phyloP scores from a whole-genome alignment of 1,140 invertebrate genomes.

The Drosophila mauritiana region DNA sequence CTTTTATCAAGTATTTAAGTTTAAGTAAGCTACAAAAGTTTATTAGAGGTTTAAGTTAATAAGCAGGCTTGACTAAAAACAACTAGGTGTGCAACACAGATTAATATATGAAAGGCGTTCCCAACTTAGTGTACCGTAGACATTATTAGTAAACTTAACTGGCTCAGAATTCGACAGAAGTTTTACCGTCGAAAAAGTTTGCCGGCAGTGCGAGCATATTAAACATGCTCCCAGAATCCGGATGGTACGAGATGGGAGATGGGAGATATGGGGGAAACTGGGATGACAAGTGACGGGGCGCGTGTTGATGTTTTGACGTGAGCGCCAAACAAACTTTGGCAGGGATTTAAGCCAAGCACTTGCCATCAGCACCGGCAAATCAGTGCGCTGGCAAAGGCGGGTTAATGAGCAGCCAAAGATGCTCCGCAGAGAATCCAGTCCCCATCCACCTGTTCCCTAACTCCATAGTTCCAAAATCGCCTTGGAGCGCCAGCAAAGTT shows the following conservation, averaged over 20 bases:
- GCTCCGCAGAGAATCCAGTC: slow-evolving; percentile 9
- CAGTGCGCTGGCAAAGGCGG: slow-evolving; percentile 60
- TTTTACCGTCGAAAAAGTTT: slow-evolving; percentile 71
- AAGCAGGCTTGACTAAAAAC: not conserved
- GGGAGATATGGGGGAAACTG: not conserved
- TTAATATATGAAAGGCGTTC: slow-evolving; percentile 27
- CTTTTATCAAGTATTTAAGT: not conserved
- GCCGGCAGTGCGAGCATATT: slow-evolving; percentile 73
- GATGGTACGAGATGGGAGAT: too few relatives aligned
- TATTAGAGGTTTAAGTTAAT: not conserved
- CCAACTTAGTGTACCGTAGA: slow-evolving; percentile 44
- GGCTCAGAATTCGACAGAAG: slow-evolving; percentile 44
- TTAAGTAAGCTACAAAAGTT: not conserved
- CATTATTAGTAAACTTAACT: slow-evolving; percentile 81
- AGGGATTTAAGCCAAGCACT: slow-evolving; percentile 58
- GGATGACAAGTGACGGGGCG: slow-evolving; percentile 55
- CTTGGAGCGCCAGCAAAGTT: slow-evolving; percentile 46
- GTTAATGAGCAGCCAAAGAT: slow-evolving; percentile 67
- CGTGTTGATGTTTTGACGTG: slow-evolving; percentile 81
- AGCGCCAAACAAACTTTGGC: slow-evolving; percentile 66
- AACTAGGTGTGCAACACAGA: slow-evolving; percentile 3
- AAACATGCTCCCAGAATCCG: slow-evolving; percentile 57
- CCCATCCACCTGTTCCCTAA: not conserved
- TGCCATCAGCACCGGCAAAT: slow-evolving; percentile 62
- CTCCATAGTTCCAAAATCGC: slow-evolving; percentile 22